Base-by-base conservation (phyloP, 2,113 vertebrate genomes). In the Lagopus leucura region DNA sequence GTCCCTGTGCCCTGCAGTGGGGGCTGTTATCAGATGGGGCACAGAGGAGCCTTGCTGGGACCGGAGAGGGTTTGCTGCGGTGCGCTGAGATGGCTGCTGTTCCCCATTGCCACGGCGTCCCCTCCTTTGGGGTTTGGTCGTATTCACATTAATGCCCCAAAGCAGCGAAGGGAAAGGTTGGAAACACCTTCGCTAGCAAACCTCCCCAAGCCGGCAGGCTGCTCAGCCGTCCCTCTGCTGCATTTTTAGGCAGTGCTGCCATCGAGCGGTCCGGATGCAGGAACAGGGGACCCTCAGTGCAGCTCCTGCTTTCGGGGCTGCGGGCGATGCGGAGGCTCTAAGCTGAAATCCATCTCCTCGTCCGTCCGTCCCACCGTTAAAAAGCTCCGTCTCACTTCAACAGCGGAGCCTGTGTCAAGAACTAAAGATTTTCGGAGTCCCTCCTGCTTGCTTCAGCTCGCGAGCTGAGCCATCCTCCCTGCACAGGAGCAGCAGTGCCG, bases 221-320 rank as follows among this genome's bases (percentile, higher is more conserved):
- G 55, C 55, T 47, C 6, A 0, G 73, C 74, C 48, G 1, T 18
- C 30, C 36, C 42, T 67, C 19, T 47, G 50, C 20, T 11, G 12
- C 74, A 45, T 21, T 73, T 94, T 77, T 55, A 77, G 34, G 88
- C 93, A 89, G 81, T 94, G 88, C 91, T 78, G 93, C 95, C 95
- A 85, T 85, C 71, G 86, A 90, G 93, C 7, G 91, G 86, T 34
- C 67, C 71, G 19, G 73, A 57, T 57, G 85, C 2, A 2, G 52
- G 71, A 25, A 21, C 10, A 66, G 57, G 27, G 27, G 52, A 54
- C 52, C 52, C 52, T 54, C 52, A 10, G 54, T 11, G 42, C 36
- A 43, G 21, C 38, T 34, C 38, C 43, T 17, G 45, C 58, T 42
- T 34, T 69, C 61, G 36, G 30, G 16, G 50, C 47, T 40, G 52